Evolutionary conservation across 2,797 vertebrate genomes (phyloP).

Genomic region (Lepus townsendii): DNA sequence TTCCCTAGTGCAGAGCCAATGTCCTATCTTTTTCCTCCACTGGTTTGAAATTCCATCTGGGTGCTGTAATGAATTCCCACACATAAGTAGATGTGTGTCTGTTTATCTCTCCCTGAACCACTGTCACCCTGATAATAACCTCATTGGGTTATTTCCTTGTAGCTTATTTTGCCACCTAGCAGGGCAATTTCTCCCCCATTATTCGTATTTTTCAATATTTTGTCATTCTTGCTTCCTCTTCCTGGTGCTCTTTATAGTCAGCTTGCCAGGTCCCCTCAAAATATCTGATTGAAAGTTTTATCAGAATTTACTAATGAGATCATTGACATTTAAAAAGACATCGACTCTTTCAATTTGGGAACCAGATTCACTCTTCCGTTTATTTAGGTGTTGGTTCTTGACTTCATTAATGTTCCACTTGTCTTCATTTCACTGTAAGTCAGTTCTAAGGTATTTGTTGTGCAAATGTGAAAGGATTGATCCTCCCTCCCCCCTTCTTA

Average conservation of each 20-base stretch:
- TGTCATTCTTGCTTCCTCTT: conserved; percentile 38
- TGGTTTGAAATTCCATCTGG: conserved; percentile 43
- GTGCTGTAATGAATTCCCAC: conserved; percentile 19
- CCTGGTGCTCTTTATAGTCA: background rate
- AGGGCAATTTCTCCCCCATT: background rate
- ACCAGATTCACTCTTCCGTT: background rate
- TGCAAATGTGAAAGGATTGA: background rate
- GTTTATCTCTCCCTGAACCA: background rate
- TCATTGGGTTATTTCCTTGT: background rate
- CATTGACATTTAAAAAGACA: background rate
- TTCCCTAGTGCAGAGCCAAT: background rate
- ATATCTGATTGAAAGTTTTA: background rate
- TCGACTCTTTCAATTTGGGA: background rate
- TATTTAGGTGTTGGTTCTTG: background rate
- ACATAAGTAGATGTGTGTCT: background rate
- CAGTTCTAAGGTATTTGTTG: background rate
- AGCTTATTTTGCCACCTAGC: background rate
- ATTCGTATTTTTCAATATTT: conserved; percentile 14
- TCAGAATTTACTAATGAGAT: background rate
- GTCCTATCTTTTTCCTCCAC: background rate
- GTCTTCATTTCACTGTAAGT: conserved; percentile 5
- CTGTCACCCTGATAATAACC: too few species aligned
- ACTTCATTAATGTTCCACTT: conserved; percentile 8
- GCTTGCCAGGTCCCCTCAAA: conserved; percentile 29
- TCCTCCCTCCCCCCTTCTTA: background rate